Evolutionary conservation across 1,140 invertebrate species (phyloP), one percentile per base, ranked within the genome.

Genomic region (Philaenus spumarius): DNA sequence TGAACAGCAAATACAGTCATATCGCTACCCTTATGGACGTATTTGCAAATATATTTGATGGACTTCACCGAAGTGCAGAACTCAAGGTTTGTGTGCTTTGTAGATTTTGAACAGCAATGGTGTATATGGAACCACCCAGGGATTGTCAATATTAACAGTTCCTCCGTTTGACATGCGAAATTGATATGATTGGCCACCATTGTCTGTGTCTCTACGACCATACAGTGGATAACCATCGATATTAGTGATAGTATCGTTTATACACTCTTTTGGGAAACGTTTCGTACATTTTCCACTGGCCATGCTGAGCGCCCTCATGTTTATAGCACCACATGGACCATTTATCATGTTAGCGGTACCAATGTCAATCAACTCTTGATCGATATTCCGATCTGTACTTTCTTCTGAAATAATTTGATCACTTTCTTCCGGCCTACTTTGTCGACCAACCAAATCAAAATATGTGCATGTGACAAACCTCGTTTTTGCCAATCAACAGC

Each of bases 331-430:
- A 68, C 77, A 81, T 51, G 77, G 78, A 24, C 78, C 78, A 73
- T 81, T 77, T 60, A 79, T 75, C 78, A 79, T 78, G 57, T 75
- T 71, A 57, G 52, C 72, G 3, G 45, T 72, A 37, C 78, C 66
- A 60, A 72, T 66, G 35, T 73, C 69, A 71, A 66, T 69, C 35
- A 79, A 61, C 22, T 59, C 20, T 61, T 66, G 72, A 69, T 80
- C 72, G 45, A 24, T 64, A 45, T 63, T 34, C 43, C 40, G 43
- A 74, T 80, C 71, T 37, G 80, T 77, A 59, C 82, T 73, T 73
- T 82, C 77, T 1, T 76, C 78, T 48, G 59, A 76, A 60, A 80
- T 76, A 5, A 79, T 63, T 24, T 68, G 54, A 70, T 80, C 77
- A 58, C 78, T 75, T 62, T 78, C 76, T 14, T 68, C 69, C 71